Evolutionary conservation across 2,113 vertebrate species (phyloP).

Genomic region (Dasyornis broadbenti): DNA sequence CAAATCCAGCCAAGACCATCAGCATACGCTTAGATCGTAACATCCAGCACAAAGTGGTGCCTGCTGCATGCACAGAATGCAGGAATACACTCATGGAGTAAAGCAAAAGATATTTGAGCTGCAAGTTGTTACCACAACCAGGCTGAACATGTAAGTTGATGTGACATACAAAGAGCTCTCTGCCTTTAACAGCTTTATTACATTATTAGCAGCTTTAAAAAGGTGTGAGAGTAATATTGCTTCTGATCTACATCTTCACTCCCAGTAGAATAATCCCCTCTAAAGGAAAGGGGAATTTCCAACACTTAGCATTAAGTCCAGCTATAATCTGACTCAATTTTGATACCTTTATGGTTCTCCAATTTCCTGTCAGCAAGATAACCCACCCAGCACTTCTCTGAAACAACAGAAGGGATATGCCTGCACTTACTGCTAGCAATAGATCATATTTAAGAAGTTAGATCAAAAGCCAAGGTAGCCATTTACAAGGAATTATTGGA

Average conservation of each 20-base stretch:
- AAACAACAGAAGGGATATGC: background rate
- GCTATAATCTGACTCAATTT: background rate
- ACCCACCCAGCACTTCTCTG: background rate
- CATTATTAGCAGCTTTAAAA: background rate
- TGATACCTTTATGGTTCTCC: background rate
- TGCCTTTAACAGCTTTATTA: background rate
- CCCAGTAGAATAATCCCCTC: background rate
- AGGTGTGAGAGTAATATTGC: background rate
- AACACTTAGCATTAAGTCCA: background rate
- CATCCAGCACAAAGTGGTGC: background rate
- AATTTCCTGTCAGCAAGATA: background rate
- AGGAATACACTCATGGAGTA: background rate
- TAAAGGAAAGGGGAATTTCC: background rate
- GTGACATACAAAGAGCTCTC: background rate
- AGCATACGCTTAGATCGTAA: accelerated
- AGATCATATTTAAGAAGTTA: background rate
- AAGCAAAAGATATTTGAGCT: background rate
- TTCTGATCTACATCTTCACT: background rate
- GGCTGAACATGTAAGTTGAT: background rate
- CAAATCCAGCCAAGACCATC: background rate
- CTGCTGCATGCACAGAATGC: background rate
- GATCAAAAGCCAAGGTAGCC: background rate
- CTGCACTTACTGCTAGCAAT: background rate
- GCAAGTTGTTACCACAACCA: background rate
- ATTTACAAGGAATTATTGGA: background rate